A percentile compares a stretch with the other conserved stretches of the same genome.
Evolutionary conservation across 2,113 vertebrate species (phyloP).

Genomic region (Nymphicus hollandicus): DNA sequence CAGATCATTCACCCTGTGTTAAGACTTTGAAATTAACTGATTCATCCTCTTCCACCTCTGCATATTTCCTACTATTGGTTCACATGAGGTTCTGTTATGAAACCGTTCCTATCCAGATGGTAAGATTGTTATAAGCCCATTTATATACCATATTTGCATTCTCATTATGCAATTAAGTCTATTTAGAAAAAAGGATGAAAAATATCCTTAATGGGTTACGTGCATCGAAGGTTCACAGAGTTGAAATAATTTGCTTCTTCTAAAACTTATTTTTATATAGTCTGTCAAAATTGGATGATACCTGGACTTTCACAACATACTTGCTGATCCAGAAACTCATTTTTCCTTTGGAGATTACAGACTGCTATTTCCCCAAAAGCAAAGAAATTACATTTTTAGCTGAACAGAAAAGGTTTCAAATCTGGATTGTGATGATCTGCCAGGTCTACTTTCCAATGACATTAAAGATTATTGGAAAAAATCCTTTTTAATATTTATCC

Average conservation of each 20-base stretch:
- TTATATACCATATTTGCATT: background rate
- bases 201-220: background rate
- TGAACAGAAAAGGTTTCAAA: background rate
- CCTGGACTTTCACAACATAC: background rate
- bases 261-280: background rate
- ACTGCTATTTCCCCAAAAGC: background rate
- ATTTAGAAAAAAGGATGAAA: background rate
- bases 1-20: background rate
- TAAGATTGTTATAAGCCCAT: background rate
- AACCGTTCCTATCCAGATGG: background rate
- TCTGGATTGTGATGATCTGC: background rate
- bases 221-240: background rate
- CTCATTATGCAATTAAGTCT: background rate
- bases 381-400: background rate
- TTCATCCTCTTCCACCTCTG: background rate
- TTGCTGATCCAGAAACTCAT: background rate
- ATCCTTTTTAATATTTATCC: background rate
- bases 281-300: background rate
- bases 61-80: background rate
- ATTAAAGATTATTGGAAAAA: background rate
- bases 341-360: background rate
- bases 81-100: background rate
- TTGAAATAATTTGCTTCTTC: background rate
- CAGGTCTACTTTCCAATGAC: background rate
- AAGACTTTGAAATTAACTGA: background rate